Evolutionary conservation across 2,888 invertebrate species (phyloP).

Genomic region (Monoplex corrugatus): DNA sequence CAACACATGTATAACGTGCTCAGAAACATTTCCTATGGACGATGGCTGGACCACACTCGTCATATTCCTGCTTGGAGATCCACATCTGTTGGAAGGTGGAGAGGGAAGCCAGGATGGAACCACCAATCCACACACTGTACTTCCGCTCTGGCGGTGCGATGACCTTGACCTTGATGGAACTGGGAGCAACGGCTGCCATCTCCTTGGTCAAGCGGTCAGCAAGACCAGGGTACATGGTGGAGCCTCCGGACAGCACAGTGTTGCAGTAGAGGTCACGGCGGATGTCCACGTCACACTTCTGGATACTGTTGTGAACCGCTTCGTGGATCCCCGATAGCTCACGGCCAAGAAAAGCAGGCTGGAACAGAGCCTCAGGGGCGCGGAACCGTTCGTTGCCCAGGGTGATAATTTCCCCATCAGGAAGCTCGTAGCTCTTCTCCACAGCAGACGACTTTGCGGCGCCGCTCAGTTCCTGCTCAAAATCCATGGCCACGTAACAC

Average conservation of each 20-base stretch:
- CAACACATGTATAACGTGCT: slow-evolving; percentile 81
- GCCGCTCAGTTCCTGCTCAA: slow-evolving; percentile 76
- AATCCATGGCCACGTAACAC: slow-evolving; percentile 77
- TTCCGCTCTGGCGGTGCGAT: slow-evolving; percentile 66
- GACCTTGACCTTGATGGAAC: slow-evolving; percentile 85
- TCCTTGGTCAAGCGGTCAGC: slow-evolving; percentile 99
- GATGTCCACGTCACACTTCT: too few relatives aligned
- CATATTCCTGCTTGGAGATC: slow-evolving; percentile 20
- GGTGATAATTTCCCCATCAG: too few relatives aligned
- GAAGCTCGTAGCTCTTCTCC: too few relatives aligned
- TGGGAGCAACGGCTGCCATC: slow-evolving; percentile 90
- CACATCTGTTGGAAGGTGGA: slow-evolving; percentile 6
- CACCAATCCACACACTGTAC: slow-evolving; percentile 83
- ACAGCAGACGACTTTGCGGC: too few relatives aligned
- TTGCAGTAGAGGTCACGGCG: too few relatives aligned
- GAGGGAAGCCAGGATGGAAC: slow-evolving; percentile 46
- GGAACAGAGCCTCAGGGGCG: too few relatives aligned
- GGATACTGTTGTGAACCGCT: too few relatives aligned
- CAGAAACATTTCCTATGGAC: slow-evolving; percentile 9
- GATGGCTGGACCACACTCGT: not conserved
- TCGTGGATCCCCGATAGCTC: too few relatives aligned
- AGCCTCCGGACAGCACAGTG: too few relatives aligned
- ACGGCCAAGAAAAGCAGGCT: too few relatives aligned
- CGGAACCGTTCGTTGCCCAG: too few relatives aligned
- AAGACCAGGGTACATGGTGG: too few relatives aligned